phyloP scores from a whole-genome alignment of 2,888 invertebrate genomes.

The Hypomecis atomaria region DNA sequence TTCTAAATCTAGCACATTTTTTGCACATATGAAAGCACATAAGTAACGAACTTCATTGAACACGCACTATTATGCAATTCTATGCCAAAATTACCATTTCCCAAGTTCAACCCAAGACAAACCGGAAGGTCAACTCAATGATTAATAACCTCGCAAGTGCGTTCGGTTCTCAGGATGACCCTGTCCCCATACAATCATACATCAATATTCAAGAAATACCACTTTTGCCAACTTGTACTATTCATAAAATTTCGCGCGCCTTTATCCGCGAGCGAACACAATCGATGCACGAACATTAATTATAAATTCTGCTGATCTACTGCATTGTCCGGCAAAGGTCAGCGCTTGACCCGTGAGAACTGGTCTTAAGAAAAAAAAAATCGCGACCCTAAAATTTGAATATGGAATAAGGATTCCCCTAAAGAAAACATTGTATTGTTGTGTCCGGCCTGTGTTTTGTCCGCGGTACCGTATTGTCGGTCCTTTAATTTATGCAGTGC shows the following conservation, averaged over 20 bases:
- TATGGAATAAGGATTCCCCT: constrained; percentile 61
- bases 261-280: constrained; percentile 77
- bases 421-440: constrained; percentile 72
- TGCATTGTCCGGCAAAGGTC: constrained; percentile 75
- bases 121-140: constrained; percentile 68
- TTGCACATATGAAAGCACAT: too few relatives aligned
- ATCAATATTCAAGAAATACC: constrained; percentile 82
- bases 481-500: constrained; percentile 69
- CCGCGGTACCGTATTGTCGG: constrained; percentile 17
- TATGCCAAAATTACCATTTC: constrained; percentile 21
- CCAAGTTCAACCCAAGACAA: constrained; percentile 45
- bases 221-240: constrained; percentile 68
- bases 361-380: constrained; percentile 61
- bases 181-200: constrained; percentile 51
- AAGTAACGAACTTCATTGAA: too few relatives aligned
- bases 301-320: constrained; percentile 78
- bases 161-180: constrained; percentile 68
- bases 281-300: constrained; percentile 76
- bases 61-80: background rate
- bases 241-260: constrained; percentile 66
- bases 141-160: constrained; percentile 73
- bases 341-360: constrained; percentile 83
- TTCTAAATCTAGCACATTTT: too few relatives aligned
- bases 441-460: constrained; percentile 23
- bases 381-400: constrained; percentile 82